Conservation (phyloP, 92 coral and sea anemone species). For the Porites divaricata region DNA sequence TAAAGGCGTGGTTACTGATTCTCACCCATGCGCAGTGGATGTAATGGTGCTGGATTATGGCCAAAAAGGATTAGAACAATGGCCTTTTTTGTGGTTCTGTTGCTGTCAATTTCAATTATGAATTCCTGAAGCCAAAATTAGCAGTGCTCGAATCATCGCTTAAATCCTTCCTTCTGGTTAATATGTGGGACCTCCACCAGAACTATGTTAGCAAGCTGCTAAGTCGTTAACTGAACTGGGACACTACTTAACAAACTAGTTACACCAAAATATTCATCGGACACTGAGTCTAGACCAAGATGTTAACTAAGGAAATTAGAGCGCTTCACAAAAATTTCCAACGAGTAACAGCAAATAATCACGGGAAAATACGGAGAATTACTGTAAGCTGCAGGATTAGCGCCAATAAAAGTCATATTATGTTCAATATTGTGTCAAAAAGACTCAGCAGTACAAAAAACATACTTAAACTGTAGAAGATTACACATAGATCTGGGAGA, state of each 20-base stretch:
- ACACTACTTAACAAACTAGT: background rate
- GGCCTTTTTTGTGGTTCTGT: conserved; percentile 24
- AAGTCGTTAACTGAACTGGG: background rate
- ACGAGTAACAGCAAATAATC: no score
- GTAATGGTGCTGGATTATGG: conserved; percentile 62
- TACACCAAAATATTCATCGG: no score
- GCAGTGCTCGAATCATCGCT: conserved; percentile 18
- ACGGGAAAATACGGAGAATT: background rate
- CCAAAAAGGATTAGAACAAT: conserved; percentile 62
- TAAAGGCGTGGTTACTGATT: conserved; percentile 26
- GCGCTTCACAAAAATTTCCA: background rate
- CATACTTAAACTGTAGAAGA: conserved; percentile 9
- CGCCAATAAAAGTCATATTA: no score
- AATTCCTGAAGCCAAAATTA: conserved; percentile 78
- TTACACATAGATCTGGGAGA: background rate
- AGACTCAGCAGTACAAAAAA: no score
- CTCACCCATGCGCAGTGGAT: conserved; percentile 36
- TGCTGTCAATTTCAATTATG: conserved; percentile 32
- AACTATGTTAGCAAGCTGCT: background rate
- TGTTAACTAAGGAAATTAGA: background rate
- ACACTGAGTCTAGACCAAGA: background rate
- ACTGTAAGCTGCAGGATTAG: no score
- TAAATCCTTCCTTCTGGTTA: conserved; percentile 44
- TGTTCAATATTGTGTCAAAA: no score
- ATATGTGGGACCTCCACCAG: conserved; percentile 16